These are phyloP conservation scores for Phacellophora camtschatica DNA, from an alignment of 30 jellyfish, hydroid and myxozoan species.

Conservation along the genomic window DNA sequence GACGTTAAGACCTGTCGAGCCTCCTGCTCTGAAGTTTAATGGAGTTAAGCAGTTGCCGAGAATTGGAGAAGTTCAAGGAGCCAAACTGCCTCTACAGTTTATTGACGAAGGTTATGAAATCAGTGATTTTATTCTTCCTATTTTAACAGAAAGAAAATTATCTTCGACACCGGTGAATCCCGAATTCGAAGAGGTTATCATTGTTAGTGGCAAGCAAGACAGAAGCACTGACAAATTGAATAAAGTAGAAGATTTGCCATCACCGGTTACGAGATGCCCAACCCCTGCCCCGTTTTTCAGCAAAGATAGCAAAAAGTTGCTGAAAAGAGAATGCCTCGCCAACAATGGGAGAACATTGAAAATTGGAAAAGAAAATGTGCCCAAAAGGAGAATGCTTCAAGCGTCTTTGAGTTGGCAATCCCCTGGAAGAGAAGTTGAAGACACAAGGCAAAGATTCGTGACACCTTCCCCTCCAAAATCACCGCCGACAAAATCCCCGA, in stretches of 20 bases:
- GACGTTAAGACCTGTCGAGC: slow-evolving; percentile 41
- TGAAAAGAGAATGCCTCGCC: not conserved
- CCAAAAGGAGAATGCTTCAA: not conserved
- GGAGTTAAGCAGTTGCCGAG: slow-evolving; percentile 27
- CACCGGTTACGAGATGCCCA: not conserved
- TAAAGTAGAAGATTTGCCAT: not conserved
- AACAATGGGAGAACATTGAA: not conserved
- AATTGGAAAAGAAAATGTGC: not conserved
- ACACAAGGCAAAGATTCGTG: too few relatives aligned
- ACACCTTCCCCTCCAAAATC: slow-evolving; percentile 43
- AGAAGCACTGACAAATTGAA: not conserved
- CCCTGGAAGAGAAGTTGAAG: not conserved
- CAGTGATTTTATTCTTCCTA: not conserved
- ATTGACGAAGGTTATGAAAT: not conserved
- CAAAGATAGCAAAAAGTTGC: not conserved
- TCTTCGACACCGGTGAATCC: not conserved
- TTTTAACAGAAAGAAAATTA: not conserved
- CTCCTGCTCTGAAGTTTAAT: not conserved
- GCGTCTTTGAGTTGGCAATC: too few relatives aligned
- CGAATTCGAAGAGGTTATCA: not conserved
- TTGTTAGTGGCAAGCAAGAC: not conserved
- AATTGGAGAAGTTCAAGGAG: not conserved
- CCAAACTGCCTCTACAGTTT: not conserved
- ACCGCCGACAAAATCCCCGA: slow-evolving; percentile 35
- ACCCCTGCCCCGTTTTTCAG: not conserved